Conservation (phyloP, 2,113 vertebrate species). For the Chauna torquata region DNA sequence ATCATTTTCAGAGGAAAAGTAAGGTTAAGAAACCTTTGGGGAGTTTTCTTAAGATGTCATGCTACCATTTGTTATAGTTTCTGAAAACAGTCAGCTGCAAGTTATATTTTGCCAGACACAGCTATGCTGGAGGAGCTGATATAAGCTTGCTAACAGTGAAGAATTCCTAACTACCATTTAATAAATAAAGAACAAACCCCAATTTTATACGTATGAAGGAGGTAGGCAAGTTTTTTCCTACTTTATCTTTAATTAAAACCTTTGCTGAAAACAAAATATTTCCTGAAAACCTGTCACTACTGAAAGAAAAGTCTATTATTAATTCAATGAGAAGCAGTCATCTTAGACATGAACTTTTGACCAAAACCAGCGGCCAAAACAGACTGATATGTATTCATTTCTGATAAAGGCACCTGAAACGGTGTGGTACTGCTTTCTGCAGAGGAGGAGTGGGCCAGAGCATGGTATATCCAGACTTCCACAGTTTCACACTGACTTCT, state of each 20-base stretch:
- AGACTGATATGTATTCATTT: background rate
- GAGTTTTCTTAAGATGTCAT: background rate
- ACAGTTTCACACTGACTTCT: background rate
- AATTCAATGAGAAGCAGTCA: background rate
- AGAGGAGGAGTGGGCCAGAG: background rate
- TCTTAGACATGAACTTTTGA: background rate
- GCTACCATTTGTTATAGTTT: background rate
- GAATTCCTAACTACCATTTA: background rate
- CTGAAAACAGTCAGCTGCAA: background rate
- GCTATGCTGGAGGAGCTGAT: background rate
- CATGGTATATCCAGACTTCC: background rate
- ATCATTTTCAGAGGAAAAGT: background rate
- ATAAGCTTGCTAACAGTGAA: background rate
- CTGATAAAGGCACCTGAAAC: background rate
- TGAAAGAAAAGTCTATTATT: background rate
- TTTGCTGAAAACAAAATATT: background rate
- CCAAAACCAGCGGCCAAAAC: background rate
- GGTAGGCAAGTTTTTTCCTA: background rate
- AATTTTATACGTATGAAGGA: background rate
- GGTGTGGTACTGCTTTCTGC: background rate
- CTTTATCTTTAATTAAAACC: background rate
- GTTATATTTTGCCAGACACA: background rate
- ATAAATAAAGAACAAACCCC: background rate
- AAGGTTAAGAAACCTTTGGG: background rate
- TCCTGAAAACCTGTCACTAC: background rate